phyloP scores from a whole-genome alignment of 2,113 vertebrate genomes.

The Arenaria interpres region DNA sequence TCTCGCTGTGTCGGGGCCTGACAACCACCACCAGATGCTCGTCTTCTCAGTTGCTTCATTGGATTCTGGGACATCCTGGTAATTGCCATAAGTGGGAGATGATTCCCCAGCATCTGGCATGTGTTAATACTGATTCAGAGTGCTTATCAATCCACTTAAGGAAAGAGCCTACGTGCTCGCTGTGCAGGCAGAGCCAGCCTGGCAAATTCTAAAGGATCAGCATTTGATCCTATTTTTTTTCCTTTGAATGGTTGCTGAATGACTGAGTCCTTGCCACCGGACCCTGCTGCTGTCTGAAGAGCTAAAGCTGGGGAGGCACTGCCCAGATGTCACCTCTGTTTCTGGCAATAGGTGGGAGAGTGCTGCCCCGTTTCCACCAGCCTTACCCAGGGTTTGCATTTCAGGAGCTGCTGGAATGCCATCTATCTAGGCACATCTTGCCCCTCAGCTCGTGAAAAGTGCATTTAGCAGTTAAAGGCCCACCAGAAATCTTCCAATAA shows the following conservation, averaged over 20 bases:
- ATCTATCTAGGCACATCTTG: accelerated
- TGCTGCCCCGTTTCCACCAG: background rate
- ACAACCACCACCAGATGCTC: background rate
- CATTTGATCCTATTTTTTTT: background rate
- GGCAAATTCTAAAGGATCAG: background rate
- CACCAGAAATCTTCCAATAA: background rate
- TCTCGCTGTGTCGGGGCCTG: background rate
- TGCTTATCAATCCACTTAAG: background rate
- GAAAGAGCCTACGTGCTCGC: background rate
- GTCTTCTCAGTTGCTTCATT: background rate
- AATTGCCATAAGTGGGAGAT: slow-evolving; percentile 27
- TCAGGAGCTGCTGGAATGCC: background rate
- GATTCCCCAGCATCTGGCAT: background rate
- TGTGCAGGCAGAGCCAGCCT: background rate
- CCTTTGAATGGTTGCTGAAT: background rate
- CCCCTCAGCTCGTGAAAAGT: background rate
- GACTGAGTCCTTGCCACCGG: accelerated
- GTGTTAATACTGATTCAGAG: background rate
- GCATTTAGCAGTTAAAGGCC: background rate
- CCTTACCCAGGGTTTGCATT: background rate
- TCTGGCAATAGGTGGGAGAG: background rate
- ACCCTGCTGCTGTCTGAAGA: background rate
- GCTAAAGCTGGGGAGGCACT: background rate
- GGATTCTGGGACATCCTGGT: slow-evolving; percentile 25
- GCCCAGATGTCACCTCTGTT: background rate